A percentile compares a stretch with the other conserved stretches of the same genome.
Evolutionary conservation across 2,888 invertebrate species (phyloP).

Genomic region (Epinotia ramella): DNA sequence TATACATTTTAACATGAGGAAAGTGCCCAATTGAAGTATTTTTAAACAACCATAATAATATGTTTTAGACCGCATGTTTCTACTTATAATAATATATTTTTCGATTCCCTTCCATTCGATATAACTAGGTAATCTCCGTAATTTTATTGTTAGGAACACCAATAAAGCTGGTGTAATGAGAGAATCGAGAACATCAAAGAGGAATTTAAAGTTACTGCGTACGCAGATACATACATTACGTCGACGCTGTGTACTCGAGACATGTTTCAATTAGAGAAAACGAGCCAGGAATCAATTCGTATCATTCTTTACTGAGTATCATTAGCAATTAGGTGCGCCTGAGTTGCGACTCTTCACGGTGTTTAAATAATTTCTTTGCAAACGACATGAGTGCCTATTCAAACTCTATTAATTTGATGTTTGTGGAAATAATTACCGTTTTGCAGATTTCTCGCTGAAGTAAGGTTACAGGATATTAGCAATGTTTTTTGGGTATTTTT

Average conservation of each 20-base stretch:
- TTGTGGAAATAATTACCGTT: too few relatives aligned
- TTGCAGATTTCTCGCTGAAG: not conserved
- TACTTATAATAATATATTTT: too few relatives aligned
- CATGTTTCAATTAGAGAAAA: slow-evolving; percentile 58
- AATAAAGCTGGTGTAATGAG: slow-evolving; percentile 38
- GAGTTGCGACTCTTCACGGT: not conserved
- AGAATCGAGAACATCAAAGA: slow-evolving; percentile 40
- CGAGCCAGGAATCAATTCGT: slow-evolving; percentile 52
- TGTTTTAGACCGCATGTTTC: too few relatives aligned
- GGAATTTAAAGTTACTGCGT: slow-evolving; percentile 39
- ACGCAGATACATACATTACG: slow-evolving; percentile 39
- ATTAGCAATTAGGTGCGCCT: slow-evolving; percentile 46
- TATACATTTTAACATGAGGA: too few relatives aligned
- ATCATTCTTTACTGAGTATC: slow-evolving; percentile 49
- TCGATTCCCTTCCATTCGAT: slow-evolving; percentile 5
- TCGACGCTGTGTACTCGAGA: slow-evolving; percentile 53
- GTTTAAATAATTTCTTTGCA: slow-evolving; percentile 19
- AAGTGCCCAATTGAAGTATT: too few relatives aligned
- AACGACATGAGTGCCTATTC: not conserved
- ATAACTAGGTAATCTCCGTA: not conserved
- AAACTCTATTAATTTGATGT: not conserved
- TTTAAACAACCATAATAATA: too few relatives aligned
- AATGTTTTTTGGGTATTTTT: too few relatives aligned
- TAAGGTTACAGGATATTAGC: too few relatives aligned
- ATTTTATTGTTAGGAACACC: slow-evolving; percentile 35